phyloP scores from a whole-genome alignment of 2,797 vertebrate genomes.

The Pipistrellus kuhlii region DNA sequence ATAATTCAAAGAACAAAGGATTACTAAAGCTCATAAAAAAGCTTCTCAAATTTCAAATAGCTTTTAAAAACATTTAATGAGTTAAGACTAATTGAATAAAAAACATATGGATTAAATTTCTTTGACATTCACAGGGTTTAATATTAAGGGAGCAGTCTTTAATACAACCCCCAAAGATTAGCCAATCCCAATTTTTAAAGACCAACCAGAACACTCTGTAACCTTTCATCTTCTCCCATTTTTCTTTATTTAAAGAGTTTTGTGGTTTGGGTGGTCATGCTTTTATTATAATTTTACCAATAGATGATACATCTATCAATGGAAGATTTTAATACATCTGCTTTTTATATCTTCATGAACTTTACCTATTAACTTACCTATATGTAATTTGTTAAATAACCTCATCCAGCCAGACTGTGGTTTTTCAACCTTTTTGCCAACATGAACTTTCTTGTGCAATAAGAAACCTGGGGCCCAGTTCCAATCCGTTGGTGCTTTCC shows the following conservation, averaged over 20 bases:
- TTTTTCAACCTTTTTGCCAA: neutral
- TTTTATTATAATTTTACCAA: neutral
- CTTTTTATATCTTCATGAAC: neutral
- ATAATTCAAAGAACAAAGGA: slow-evolving; percentile 79
- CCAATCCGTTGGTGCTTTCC: too few species aligned
- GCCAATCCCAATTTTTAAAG: slow-evolving; percentile 32
- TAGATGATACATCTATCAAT: neutral
- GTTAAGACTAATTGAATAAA: slow-evolving; percentile 78
- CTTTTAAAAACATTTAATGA: slow-evolving; percentile 78
- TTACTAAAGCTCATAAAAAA: slow-evolving; percentile 70
- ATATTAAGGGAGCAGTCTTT: slow-evolving; percentile 62
- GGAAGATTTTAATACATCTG: neutral
- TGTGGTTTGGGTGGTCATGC: neutral
- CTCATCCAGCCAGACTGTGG: neutral
- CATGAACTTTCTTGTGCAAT: neutral
- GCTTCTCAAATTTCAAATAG: slow-evolving; percentile 77
- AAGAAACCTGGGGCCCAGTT: neutral
- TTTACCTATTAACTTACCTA: neutral
- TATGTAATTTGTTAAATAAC: neutral
- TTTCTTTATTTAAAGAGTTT: neutral
- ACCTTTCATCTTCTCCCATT: neutral
- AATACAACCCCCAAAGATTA: slow-evolving; percentile 35
- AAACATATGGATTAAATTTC: slow-evolving; percentile 80
- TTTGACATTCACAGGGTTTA: slow-evolving; percentile 70
- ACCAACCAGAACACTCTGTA: neutral